These are phyloP conservation scores for Harpagifer antarcticus DNA, from an alignment of 2,797 vertebrate genomes.

Conservation along the genomic window DNA sequence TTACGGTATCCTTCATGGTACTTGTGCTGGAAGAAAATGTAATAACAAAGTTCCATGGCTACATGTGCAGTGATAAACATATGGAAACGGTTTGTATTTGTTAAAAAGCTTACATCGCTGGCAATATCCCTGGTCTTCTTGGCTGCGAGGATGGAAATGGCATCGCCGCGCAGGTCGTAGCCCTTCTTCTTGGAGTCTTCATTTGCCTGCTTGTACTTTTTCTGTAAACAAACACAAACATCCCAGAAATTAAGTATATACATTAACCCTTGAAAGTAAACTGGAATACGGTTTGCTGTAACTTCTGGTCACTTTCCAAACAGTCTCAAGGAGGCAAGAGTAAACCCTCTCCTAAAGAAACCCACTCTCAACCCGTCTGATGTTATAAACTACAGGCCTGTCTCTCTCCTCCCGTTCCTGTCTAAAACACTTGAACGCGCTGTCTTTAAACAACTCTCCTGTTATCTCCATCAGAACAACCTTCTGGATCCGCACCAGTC, in stretches of 20 bases:
- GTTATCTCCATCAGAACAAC: too few relatives aligned
- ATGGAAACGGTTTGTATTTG: background rate
- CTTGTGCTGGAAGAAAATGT: slow-evolving; percentile 85
- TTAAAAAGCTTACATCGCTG: slow-evolving; percentile 75
- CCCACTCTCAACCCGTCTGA: too few relatives aligned
- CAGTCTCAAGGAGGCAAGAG: too few relatives aligned
- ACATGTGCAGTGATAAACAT: background rate
- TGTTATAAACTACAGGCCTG: too few relatives aligned
- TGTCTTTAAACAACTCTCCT: too few relatives aligned
- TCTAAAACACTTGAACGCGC: too few relatives aligned
- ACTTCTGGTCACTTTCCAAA: too few relatives aligned
- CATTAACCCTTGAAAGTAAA: too few relatives aligned
- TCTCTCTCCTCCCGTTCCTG: too few relatives aligned
- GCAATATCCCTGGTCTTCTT: slow-evolving; percentile 91
- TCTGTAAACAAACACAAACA: slow-evolving; percentile 63
- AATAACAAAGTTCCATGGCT: background rate
- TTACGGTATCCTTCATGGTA: slow-evolving; percentile 92
- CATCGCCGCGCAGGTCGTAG: slow-evolving; percentile 90
- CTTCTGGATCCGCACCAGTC: too few relatives aligned
- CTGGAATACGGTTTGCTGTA: background rate
- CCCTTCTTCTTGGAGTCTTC: slow-evolving; percentile 93
- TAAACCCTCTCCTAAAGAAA: too few relatives aligned
- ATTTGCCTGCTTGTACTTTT: slow-evolving; percentile 89
- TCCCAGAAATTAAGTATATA: background rate
- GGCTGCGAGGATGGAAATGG: slow-evolving; percentile 90